These are phyloP conservation scores for Tetragnatha montana DNA, from an alignment of 2,888 invertebrate species.

Conservation along the genomic window DNA sequence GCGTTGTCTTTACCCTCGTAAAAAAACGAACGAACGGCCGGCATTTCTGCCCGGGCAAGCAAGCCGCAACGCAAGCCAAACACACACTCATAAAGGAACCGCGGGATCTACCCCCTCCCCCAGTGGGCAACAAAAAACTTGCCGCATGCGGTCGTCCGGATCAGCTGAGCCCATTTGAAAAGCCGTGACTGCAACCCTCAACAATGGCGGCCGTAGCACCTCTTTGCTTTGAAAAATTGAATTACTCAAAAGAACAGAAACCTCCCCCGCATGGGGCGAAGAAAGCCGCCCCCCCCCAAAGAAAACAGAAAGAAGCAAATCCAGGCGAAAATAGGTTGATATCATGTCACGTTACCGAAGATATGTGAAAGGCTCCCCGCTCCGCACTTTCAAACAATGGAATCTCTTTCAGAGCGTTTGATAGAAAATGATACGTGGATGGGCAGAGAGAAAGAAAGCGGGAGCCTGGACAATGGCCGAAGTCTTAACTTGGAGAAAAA, in stretches of 20 bases:
- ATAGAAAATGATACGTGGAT: slow-evolving; percentile 64
- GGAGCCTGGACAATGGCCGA: slow-evolving; percentile 59
- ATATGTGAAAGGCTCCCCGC: slow-evolving; percentile 52
- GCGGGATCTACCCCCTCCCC: background rate
- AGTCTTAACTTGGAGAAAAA: slow-evolving; percentile 55
- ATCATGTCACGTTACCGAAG: slow-evolving; percentile 62
- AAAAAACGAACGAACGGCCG: too few species aligned
- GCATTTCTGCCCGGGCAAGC: too few species aligned
- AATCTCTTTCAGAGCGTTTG: slow-evolving; percentile 62
- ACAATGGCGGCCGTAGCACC: slow-evolving; percentile 62
- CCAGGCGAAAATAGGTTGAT: slow-evolving; percentile 65
- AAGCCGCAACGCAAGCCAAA: too few species aligned
- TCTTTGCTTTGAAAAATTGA: slow-evolving; percentile 62
- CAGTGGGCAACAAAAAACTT: background rate
- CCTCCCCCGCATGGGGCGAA: background rate
- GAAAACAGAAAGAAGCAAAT: slow-evolving; percentile 30
- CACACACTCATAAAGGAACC: slow-evolving; percentile 41
- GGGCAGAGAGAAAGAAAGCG: slow-evolving; percentile 47
- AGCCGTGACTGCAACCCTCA: slow-evolving; percentile 50
- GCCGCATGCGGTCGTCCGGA: slow-evolving; percentile 37
- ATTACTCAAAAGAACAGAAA: slow-evolving; percentile 55
- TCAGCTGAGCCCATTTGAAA: slow-evolving; percentile 62
- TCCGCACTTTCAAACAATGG: slow-evolving; percentile 52
- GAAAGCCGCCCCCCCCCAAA: background rate
- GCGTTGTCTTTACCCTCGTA: too few species aligned